Evolutionary conservation across 2,113 vertebrate genomes (phyloP).

Genomic region (Ptilorrhoa leucosticta): DNA sequence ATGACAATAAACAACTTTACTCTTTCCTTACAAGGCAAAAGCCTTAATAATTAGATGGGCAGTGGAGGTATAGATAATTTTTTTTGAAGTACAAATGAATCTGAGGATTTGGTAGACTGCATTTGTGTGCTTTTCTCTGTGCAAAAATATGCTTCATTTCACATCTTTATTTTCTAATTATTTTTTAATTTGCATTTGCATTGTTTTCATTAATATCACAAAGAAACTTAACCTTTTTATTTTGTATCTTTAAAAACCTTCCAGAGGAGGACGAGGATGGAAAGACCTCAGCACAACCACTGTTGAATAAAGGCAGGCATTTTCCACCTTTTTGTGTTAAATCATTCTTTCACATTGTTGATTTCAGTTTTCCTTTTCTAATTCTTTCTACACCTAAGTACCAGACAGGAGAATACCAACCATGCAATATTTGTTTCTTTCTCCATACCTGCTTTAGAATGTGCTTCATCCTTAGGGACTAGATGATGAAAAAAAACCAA

Average conservation of each 20-base stretch:
- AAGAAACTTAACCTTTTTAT: conserved; percentile 77
- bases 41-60: neutral
- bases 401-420: neutral
- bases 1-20: neutral
- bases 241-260: conserved; percentile 78
- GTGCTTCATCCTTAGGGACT: neutral
- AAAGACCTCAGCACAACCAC: conserved; percentile 91
- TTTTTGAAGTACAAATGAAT: neutral
- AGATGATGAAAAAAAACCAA: neutral
- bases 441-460: conserved; percentile 9
- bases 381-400: neutral
- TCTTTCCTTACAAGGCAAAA: neutral
- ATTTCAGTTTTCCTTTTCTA: conserved; percentile 40
- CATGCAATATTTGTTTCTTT: conserved; percentile 24
- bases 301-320: conserved; percentile 99
- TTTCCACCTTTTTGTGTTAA: conserved; percentile 78
- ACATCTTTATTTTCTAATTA: conserved; percentile 18
- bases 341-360: conserved; percentile 59
- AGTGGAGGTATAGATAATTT: neutral
- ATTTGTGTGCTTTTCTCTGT: conserved; percentile 29
- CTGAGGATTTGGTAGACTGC: neutral
- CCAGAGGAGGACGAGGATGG: conserved; percentile 94
- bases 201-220: conserved; percentile 56
- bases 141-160: conserved; percentile 33
- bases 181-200: neutral